phyloP scores from a whole-genome alignment of 2,888 invertebrate species.

The Trissoscelio sp. region DNA sequence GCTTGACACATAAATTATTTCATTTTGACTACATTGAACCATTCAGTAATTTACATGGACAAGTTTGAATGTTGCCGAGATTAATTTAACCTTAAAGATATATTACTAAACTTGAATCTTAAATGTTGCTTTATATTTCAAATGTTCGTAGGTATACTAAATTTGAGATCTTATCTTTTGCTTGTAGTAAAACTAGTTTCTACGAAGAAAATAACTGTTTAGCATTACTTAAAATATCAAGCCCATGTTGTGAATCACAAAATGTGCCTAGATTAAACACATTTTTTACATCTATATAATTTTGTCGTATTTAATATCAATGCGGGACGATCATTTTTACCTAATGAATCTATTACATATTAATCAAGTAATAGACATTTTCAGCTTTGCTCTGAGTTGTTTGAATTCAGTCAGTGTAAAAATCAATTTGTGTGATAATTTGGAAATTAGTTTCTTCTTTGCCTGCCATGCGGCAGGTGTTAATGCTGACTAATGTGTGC shows the following conservation, averaged over 20 bases:
- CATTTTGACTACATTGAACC: conserved; percentile 53
- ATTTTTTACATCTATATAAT: conserved; percentile 2
- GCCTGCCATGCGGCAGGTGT: conserved; percentile 25
- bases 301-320: not conserved
- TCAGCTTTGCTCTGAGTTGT: too few species aligned
- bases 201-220: conserved; percentile 52
- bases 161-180: conserved; percentile 58
- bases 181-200: conserved; percentile 63
- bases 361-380: not conserved
- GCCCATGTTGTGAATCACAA: conserved; percentile 25
- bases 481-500: conserved; percentile 39
- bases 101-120: conserved; percentile 53
- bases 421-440: conserved; percentile 1
- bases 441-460: conserved; percentile 24
- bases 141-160: conserved; percentile 53
- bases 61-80: conserved; percentile 55
- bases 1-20: conserved; percentile 62
- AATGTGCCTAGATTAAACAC: conserved; percentile 16
- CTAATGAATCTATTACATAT: conserved; percentile 2
- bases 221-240: conserved; percentile 45
- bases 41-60: conserved; percentile 65
- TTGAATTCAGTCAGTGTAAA: too few species aligned
- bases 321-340: too few species aligned
- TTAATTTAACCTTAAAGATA: conserved; percentile 61
- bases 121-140: conserved; percentile 57